Base-by-base conservation (phyloP, 2,113 vertebrate species). In the Coreoperca whiteheadi region DNA sequence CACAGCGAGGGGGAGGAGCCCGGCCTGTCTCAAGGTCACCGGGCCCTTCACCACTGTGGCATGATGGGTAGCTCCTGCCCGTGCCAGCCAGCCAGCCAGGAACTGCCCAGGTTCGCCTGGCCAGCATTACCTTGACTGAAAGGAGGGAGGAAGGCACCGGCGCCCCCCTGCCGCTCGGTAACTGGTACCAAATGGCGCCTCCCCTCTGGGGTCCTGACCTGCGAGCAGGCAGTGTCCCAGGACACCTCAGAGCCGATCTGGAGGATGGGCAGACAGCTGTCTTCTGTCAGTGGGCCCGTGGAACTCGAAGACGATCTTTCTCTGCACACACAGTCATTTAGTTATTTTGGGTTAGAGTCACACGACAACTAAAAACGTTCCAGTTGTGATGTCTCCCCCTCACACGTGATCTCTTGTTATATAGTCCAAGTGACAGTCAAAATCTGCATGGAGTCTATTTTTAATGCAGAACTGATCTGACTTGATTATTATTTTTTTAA, bases 161-260 rank as follows among this genome's bases (percentile, higher is more conserved):
- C n/a, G 28, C 48, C 91, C 89, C 84, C 94, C 94, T 69, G 91
- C 91, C 46, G 94, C 91, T 94, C 39, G 39, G 85, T 95, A 95
- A 95, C 94, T 93, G 93, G 85, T 95, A 95, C 93, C 95, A 95
- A 95, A 94, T 95, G 95, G 94, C 93, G 88, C 82, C 91, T 91
- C 88, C 87, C 88, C 90, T 92, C 88, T 74, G 78, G 93, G 89
- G 94, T 89, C 93, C 77, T 95, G 94, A 94, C 94, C 94, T 90
- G 79, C 73, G 75, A 90, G 88, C 86, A 82, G 92, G 89, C 87
- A 87, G 83, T 69, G 88, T 96, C 93, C 92, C 91, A 92, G 93
- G 92, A 93, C 88, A 74, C 86, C 91, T 93, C 89, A 86, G 82
- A 85, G 91, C 84, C 61, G 87, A 69, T 89, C 90, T 87, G 88